Base-by-base conservation (phyloP, 2,797 vertebrate species). In the Melanogrammus aeglefinus region DNA sequence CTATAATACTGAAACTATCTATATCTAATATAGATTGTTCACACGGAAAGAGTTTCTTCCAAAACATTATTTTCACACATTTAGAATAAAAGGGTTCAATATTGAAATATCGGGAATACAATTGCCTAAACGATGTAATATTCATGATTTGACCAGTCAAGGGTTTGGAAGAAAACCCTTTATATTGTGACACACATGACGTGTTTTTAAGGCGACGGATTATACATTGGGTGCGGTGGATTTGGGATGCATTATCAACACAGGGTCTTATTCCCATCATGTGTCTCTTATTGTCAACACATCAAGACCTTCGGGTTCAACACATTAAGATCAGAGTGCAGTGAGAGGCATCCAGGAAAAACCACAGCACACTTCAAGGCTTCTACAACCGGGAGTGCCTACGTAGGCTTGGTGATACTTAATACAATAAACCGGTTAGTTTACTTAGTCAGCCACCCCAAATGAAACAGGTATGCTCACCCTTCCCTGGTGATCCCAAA, bases 401-500 rank as follows among this genome's bases (percentile, higher is more conserved):
- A 63, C 57, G 18, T 63, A 63, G 88, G 82, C 78, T 84, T 79
- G 73, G 77, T 79, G 69, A 75, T 57, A 14, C 38, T 84, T 78
- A 74, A 74, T 18, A n/a, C 57, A 63, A n/a, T n/a, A 63, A n/a
- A 24, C 24, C 21, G 21, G 57, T 63, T 63, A 24, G 21, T 16
- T 51, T 24, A 47, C 18, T 33, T 79, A 78, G 77, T 80, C 80
- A 85, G 79, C 80, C 33, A 83, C 81, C 77, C 70, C 78, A 72
- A 84, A 86, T 44, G 79, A 86, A 88, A 87, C 39, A 77, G 72
- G 57, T 76, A 88, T 88, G 93, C 94, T 94, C 91, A 95, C 94
- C 94, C 94, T 88, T 95, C 94, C 88, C 94, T 95, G 92, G 83
- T 83, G 88, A 89, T 88, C 90, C 91, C 91, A 92, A 91, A 90